Conservation (phyloP, 2,113 vertebrate genomes). For the Upupa epops region DNA sequence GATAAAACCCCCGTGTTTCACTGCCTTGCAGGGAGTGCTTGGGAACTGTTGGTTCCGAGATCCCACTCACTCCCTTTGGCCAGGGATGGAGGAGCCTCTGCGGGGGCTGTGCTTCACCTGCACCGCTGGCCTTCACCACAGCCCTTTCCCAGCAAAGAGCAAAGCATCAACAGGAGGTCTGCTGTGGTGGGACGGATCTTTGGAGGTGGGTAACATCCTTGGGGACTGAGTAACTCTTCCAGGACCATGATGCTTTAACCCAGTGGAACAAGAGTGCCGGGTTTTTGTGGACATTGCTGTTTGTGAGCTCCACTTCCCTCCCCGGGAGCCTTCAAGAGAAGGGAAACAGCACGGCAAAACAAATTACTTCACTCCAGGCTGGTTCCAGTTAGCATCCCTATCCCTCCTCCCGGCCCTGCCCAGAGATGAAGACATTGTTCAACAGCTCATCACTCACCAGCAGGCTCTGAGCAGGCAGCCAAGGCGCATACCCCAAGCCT, state of each 20-base stretch:
- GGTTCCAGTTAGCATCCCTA: slow-evolving; percentile 56
- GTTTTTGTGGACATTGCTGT: background rate
- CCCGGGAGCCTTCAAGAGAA: background rate
- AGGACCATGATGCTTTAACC: background rate
- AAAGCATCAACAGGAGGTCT: background rate
- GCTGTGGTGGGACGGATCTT: background rate
- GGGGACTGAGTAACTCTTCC: background rate
- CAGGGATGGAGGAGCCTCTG: background rate
- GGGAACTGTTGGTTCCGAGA: background rate
- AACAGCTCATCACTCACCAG: slow-evolving; percentile 58
- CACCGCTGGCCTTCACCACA: accelerated
- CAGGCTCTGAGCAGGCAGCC: slow-evolving; percentile 37
- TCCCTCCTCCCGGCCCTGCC: slow-evolving; percentile 47
- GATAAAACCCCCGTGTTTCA: slow-evolving; percentile 53
- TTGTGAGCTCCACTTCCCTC: background rate
- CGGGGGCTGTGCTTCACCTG: accelerated
- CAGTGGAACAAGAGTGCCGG: accelerated
- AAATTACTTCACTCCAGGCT: slow-evolving; percentile 56
- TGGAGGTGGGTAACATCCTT: background rate
- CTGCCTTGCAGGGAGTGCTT: background rate
- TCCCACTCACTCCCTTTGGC: background rate
- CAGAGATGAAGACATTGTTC: slow-evolving; percentile 61
- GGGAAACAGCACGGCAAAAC: background rate
- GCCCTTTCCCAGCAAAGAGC: background rate
- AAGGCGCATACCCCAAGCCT: background rate